Evolutionary conservation across 2,113 vertebrate species (phyloP), one percentile per base, ranked within the genome.

Genomic region (Hyperoodon ampullatus): DNA sequence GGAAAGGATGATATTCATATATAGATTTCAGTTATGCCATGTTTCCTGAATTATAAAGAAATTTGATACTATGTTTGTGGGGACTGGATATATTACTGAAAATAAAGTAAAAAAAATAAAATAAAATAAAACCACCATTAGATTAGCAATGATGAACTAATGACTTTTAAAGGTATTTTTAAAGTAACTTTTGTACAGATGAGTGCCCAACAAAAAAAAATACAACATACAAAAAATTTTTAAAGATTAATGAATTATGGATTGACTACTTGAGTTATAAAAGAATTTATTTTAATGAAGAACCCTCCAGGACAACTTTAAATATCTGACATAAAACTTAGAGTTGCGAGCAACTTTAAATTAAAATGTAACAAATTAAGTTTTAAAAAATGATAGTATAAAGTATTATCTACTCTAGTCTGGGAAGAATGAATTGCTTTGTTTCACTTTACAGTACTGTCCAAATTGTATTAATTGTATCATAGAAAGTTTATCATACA

Each of bases 101-200:
- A 95, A 78, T 90, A 47, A 93, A 88, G 33, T 85, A 28, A 66
- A 88, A 88, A 88, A 47, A 44, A 72, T 19, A 81, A 95, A 85
- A 13, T 2, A 81, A 53, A 84, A 47, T 80, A 81, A 95, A 86
- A 10, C 4, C 26, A 50, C 5, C 7, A 75, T 35, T 75, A 55
- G 9, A 80, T 80, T 88, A 65, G 58, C 15, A 39, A 70, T 58
- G 15, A 30, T 83, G n/a, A 93, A 87, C 15, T 58, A 90, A 30
- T 58, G 9, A 66, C 8, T 15, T 94, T 92, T 87, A 60, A 82
- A 89, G 18, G 1, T 42, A 86, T 75, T 84, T 96, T 77, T 7
- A 3, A 93, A 93, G 71, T 90, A 94, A 93, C n/a, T 90, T 84
- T 70, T 96, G 18, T 68, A 74, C 55, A 47, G 23, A 88, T 80